Evolutionary conservation across 2,888 invertebrate species (phyloP), one percentile per base, ranked within the genome.

Genomic region (Volucella zonaria): DNA sequence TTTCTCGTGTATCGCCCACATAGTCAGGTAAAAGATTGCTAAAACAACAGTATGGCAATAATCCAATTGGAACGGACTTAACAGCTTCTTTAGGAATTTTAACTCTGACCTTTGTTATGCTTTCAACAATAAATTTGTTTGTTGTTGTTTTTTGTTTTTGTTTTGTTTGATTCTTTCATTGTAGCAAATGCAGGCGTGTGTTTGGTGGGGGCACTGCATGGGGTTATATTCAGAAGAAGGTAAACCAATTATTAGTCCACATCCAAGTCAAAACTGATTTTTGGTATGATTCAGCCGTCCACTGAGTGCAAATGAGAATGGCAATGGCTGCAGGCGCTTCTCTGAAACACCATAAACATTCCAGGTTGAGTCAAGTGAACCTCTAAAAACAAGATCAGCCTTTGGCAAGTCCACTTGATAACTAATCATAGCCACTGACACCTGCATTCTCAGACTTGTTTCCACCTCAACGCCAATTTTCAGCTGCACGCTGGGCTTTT

Each of bases 381-480:
- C 98, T 95, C 96, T 96, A 92, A 99, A 98, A 66, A 96, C 94
- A 89, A 98, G 94, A 92, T 98, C 98, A 70, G 98, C 98, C 92
- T 97, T 97, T 58, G 98, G 98, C 91, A 99, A 94, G 92, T 98
- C 98, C 87, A 97, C 95, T 93, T 99, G 98, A 93, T 99, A 99
- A 11, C 96, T 98, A 88, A 99, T 94, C 3, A 97, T 96, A 73
- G 97, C 97, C 6, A 96, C 95, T 1, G 97, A 96, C 92, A 99
- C 98, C 92, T 97, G 96, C 91, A 97, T 95, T 89, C 97, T 94
- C 89, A 97, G 94, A 90, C 97, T 98, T 8, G 98, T 96, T 92
- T 99, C 98, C 88, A 99, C 94, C 92, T 99, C 99, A 0, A 98
- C 97, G 67, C 99, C 99, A 87, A 99, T 93, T 93, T 94, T 95